A percentile compares a stretch with the other conserved stretches of the same genome.
Conservation (phyloP, 2,113 vertebrate species). For the Verasper variegatus region DNA sequence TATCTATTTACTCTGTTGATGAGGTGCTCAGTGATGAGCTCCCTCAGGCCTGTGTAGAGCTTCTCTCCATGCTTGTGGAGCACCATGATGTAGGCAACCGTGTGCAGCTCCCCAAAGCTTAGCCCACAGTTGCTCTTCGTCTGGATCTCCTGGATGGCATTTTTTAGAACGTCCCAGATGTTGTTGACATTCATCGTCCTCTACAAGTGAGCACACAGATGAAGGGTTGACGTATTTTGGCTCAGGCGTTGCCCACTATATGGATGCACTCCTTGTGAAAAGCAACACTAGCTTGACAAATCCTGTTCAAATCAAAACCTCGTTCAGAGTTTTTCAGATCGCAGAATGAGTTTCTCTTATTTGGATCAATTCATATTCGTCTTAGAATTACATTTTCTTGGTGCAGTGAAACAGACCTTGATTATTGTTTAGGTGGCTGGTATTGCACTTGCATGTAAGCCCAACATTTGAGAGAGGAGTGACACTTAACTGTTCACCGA, state of each 20-base stretch:
- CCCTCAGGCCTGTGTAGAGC: constrained; percentile 94
- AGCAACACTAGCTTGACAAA: too few species aligned
- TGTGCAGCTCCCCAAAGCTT: constrained; percentile 95
- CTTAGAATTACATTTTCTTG: too few species aligned
- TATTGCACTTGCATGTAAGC: background rate
- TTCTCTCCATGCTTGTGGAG: constrained; percentile 96
- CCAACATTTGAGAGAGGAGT: background rate
- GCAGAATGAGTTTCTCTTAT: too few species aligned
- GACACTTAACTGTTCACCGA: background rate
- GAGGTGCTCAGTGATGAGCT: constrained; percentile 96
- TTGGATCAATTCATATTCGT: too few species aligned
- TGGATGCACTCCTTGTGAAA: too few species aligned
- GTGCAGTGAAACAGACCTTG: too few species aligned
- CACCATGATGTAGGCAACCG: constrained; percentile 96
- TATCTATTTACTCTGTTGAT: constrained; percentile 90
- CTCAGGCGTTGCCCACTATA: too few species aligned
- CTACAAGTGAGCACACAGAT: constrained; percentile 66
- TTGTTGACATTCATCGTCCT: constrained; percentile 99
- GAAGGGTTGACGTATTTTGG: background rate
- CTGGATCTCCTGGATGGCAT: constrained; percentile 98
- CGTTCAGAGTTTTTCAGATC: too few species aligned
- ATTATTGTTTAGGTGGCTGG: too few species aligned
- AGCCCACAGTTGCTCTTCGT: constrained; percentile 97
- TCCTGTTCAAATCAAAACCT: too few species aligned
- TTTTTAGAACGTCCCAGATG: constrained; percentile 98